phyloP scores from a whole-genome alignment of 2,797 vertebrate genomes.

The Loris lydekkerianus region DNA sequence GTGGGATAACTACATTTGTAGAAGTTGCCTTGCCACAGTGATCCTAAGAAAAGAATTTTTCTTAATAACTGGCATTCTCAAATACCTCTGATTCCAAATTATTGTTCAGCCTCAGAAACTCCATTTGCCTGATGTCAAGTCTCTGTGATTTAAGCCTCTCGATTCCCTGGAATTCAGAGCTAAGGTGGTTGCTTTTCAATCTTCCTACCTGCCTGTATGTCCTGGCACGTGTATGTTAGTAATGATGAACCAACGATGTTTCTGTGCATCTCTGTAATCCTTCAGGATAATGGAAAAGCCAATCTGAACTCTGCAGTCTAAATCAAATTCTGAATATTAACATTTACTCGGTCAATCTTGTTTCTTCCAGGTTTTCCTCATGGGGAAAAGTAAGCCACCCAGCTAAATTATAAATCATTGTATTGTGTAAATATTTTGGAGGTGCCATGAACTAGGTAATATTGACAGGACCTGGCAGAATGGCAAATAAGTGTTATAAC shows the following conservation, averaged over 20 bases:
- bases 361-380: constrained; percentile 62
- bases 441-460: background rate
- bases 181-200: constrained; percentile 70
- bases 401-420: constrained; percentile 57
- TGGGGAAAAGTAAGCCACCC: constrained; percentile 58
- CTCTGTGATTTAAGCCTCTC: constrained; percentile 81
- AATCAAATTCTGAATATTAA: constrained; percentile 81
- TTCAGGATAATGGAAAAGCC: constrained; percentile 80
- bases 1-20: constrained; percentile 53
- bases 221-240: constrained; percentile 65
- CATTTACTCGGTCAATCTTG: constrained; percentile 77
- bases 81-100: constrained; percentile 82
- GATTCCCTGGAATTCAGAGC: constrained; percentile 72
- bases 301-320: constrained; percentile 67
- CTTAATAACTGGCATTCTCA: constrained; percentile 83
- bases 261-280: constrained; percentile 74
- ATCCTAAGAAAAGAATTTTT: constrained; percentile 79
- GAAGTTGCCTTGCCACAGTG: constrained; percentile 58
- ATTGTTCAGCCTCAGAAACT: constrained; percentile 83
- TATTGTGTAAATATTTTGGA: constrained; percentile 46
- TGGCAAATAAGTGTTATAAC: constrained; percentile 44
- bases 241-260: constrained; percentile 74
- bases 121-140: constrained; percentile 85
- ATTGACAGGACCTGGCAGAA: constrained; percentile 5
- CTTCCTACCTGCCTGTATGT: constrained; percentile 73